These are phyloP conservation scores for Icerya purchasi DNA, from an alignment of 2,888 invertebrate genomes.

Conservation along the genomic window DNA sequence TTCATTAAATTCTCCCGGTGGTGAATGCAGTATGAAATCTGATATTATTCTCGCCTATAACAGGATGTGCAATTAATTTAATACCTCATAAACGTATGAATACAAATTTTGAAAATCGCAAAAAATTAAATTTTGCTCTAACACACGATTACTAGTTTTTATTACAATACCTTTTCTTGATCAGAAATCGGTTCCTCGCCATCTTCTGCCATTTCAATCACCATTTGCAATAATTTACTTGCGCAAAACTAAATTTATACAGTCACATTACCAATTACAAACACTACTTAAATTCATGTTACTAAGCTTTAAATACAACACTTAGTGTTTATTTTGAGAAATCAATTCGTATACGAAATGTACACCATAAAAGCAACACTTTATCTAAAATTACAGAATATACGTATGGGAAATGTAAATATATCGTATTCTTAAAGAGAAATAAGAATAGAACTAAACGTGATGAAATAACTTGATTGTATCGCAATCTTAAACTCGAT, in stretches of 20 bases:
- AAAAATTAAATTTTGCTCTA: background rate
- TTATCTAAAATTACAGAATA: no score
- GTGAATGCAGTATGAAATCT: slow-evolving; percentile 94
- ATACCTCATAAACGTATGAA: background rate
- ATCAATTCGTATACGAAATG: background rate
- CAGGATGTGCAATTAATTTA: background rate
- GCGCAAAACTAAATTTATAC: background rate
- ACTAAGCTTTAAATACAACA: background rate
- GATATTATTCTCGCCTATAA: slow-evolving; percentile 74
- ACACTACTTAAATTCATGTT: no score
- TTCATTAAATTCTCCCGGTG: slow-evolving; percentile 99
- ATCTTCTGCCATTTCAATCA: slow-evolving; percentile 50
- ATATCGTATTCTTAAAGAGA: no score
- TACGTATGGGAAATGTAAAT: no score
- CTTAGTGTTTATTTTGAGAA: background rate
- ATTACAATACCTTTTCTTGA: slow-evolving; percentile 43
- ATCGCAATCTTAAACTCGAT: no score
- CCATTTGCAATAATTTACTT: background rate
- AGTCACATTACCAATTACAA: background rate
- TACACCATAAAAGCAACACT: no score
- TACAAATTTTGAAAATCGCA: background rate
- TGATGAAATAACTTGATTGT: no score
- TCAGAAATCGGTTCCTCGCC: slow-evolving; percentile 64
- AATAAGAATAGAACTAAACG: no score
- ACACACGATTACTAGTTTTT: background rate